Conservation (phyloP, 1,140 invertebrate genomes). For the Meloidogyne hapla region DNA sequence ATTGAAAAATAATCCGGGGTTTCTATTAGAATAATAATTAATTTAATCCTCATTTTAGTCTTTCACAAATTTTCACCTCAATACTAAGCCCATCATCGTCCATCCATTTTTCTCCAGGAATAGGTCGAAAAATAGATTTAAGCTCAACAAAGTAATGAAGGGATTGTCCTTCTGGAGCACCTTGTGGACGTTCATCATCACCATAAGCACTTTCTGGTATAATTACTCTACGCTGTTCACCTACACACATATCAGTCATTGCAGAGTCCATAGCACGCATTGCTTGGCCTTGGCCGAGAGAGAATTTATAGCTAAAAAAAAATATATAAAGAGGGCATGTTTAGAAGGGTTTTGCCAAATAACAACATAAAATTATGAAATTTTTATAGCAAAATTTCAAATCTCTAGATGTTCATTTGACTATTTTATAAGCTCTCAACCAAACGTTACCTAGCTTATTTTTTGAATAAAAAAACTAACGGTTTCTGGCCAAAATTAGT, state of each 20-base stretch:
- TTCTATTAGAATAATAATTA: background rate
- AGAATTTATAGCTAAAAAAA: conserved; percentile 51
- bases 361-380: too few species aligned
- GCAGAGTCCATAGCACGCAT: conserved; percentile 60
- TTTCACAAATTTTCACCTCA: conserved; percentile 42
- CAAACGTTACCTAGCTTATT: background rate
- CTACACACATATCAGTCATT: conserved; percentile 48
- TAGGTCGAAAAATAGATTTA: conserved; percentile 59
- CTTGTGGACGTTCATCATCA: conserved; percentile 52
- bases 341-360: too few species aligned
- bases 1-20: too few species aligned
- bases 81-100: conserved; percentile 62
- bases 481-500: conserved; percentile 50
- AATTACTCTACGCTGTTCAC: conserved; percentile 55
- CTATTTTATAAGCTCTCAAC: background rate
- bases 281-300: conserved; percentile 55
- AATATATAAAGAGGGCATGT: background rate
- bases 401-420: background rate
- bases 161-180: conserved; percentile 29
- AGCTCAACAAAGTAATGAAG: conserved; percentile 57
- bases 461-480: conserved; percentile 18
- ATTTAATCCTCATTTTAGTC: too few species aligned
- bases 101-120: conserved; percentile 57
- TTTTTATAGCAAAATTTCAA: too few species aligned
- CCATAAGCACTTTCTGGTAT: conserved; percentile 48